These are phyloP conservation scores for Phyllostomus discolor DNA, from an alignment of 2,113 vertebrate species.

Conservation along the genomic window DNA sequence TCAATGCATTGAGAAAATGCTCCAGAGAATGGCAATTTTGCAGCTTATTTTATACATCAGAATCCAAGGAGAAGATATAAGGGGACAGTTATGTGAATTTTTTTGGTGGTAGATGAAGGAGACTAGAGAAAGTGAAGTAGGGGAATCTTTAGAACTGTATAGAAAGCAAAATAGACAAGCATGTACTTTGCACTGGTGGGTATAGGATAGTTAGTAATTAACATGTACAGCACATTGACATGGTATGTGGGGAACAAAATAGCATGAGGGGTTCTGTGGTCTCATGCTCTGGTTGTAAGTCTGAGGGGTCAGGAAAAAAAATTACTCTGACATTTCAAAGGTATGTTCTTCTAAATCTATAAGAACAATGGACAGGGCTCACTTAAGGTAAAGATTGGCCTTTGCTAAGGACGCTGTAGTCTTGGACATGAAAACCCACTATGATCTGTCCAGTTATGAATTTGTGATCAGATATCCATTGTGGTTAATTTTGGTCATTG, in stretches of 20 bases:
- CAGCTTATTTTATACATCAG: background rate
- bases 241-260: background rate
- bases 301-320: no score
- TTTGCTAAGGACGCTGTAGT: background rate
- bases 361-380: background rate
- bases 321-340: no score
- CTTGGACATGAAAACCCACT: background rate
- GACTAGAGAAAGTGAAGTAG: background rate
- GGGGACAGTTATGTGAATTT: background rate
- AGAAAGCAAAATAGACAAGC: background rate
- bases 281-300: background rate
- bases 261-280: background rate
- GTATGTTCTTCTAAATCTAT: no score
- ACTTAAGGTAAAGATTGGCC: background rate
- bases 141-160: background rate
- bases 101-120: background rate
- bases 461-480: background rate
- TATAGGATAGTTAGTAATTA: background rate
- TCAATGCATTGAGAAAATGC: background rate
- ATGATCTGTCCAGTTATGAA: background rate
- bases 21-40: background rate
- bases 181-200: background rate
- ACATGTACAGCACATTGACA: background rate
- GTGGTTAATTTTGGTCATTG: background rate
- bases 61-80: background rate